These are phyloP conservation scores for Patella ulyssiponensis DNA, from an alignment of 2,888 invertebrate species.

Conservation along the genomic window DNA sequence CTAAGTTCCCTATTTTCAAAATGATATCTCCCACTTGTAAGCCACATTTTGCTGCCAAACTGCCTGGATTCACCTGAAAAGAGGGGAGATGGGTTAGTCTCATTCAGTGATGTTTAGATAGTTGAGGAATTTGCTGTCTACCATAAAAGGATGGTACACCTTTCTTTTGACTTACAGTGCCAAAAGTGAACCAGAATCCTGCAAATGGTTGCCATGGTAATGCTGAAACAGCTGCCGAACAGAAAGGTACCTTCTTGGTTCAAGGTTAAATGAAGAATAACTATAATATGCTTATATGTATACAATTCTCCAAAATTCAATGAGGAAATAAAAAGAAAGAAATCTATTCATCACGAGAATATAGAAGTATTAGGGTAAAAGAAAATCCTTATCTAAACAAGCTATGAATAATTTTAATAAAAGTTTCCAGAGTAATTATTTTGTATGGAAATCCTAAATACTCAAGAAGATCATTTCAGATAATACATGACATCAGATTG, in stretches of 20 bases:
- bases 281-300: no score
- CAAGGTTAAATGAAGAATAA: conserved; percentile 6
- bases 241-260: not conserved
- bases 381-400: no score
- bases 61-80: conserved; percentile 69
- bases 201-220: not conserved
- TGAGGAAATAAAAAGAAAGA: no score
- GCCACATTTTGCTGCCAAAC: conserved; percentile 70
- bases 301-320: no score
- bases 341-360: no score
- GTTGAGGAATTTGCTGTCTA: conserved; percentile 23
- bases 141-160: conserved; percentile 24
- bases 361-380: no score
- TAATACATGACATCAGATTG: no score
- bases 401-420: no score
- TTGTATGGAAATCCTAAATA: no score
- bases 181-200: not conserved
- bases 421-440: no score
- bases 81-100: conserved; percentile 27
- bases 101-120: conserved; percentile 10
- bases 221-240: not conserved
- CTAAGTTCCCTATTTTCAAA: conserved; percentile 64
- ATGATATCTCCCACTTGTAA: conserved; percentile 70
- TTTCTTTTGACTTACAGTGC: not conserved
- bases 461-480: no score